phyloP scores from a whole-genome alignment of 2,797 vertebrate genomes.

The Apodemus agrarius region DNA sequence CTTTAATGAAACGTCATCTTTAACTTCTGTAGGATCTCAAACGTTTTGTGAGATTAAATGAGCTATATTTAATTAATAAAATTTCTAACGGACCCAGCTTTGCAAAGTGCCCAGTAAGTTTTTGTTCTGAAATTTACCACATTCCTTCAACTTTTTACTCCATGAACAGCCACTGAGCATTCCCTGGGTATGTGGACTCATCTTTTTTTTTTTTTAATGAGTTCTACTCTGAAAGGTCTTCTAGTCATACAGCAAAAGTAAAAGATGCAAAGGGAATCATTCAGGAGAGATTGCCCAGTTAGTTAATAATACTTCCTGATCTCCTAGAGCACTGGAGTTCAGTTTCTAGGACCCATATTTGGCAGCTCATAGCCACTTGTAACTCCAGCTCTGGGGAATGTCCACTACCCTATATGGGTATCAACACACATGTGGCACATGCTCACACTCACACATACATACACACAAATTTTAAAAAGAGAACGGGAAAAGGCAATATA shows the following conservation, averaged over 20 bases:
- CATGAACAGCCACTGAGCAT: too few relatives aligned
- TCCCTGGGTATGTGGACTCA: too few relatives aligned
- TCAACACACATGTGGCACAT: not conserved
- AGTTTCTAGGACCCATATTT: not conserved
- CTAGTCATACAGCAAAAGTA: not conserved
- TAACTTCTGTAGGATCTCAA: not conserved
- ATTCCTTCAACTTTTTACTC: not conserved
- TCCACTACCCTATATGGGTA: not conserved
- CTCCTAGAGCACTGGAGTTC: not conserved
- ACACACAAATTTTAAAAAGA: not conserved
- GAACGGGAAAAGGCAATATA: not conserved
- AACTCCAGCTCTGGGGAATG: not conserved
- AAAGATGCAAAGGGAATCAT: not conserved
- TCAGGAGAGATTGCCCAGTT: not conserved
- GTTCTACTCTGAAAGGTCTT: not conserved
- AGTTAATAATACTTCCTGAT: not conserved
- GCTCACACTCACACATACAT: not conserved
- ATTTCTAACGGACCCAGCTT: not conserved
- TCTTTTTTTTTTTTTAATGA: not conserved
- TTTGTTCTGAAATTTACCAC: not conserved
- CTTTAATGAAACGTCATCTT: not conserved
- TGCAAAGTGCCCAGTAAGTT: not conserved
- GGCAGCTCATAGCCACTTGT: too few relatives aligned
- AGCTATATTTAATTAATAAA: not conserved
- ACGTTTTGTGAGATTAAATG: slow-evolving; percentile 21